A percentile compares a stretch with the other conserved stretches of the same genome.
Evolutionary conservation across 2,888 invertebrate species (phyloP).

Genomic region (Seira ritae): DNA sequence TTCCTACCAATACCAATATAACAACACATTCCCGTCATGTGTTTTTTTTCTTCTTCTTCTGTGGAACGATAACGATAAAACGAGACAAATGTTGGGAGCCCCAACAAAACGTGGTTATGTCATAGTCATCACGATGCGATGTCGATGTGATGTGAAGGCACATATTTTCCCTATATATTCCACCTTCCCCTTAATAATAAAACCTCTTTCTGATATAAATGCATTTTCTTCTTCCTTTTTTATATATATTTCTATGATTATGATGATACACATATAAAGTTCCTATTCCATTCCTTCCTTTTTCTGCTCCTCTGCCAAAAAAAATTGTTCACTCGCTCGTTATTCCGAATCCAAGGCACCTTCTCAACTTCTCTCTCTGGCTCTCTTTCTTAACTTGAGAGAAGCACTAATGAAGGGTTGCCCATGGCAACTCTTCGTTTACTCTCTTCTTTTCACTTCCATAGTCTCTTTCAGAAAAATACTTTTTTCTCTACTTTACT

Average conservation of each 20-base stretch:
- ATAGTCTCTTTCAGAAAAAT: slow-evolving; percentile 21
- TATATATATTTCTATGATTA: neutral
- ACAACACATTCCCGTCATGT: no score
- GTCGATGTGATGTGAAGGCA: neutral
- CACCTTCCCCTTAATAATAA: neutral
- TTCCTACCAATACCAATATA: no score
- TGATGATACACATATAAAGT: slow-evolving; percentile 9
- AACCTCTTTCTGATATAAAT: neutral
- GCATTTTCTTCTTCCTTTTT: slow-evolving; percentile 9
- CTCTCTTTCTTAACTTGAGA: slow-evolving; percentile 46
- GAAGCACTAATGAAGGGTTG: slow-evolving; percentile 71
- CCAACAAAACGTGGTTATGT: no score
- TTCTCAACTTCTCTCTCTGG: slow-evolving; percentile 43
- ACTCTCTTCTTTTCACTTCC: slow-evolving; percentile 51
- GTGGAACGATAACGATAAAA: no score
- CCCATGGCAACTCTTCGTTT: slow-evolving; percentile 72
- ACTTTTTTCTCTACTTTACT: no score
- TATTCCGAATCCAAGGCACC: slow-evolving; percentile 51
- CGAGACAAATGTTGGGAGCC: no score
- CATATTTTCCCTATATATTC: neutral
- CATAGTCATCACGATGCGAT: no score
- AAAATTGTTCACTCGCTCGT: slow-evolving; percentile 4
- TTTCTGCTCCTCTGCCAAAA: neutral
- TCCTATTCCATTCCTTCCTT: neutral
- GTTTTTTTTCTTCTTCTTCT: no score